Conservation (phyloP, 2,113 vertebrate genomes). For the Halichoerus grypus region DNA sequence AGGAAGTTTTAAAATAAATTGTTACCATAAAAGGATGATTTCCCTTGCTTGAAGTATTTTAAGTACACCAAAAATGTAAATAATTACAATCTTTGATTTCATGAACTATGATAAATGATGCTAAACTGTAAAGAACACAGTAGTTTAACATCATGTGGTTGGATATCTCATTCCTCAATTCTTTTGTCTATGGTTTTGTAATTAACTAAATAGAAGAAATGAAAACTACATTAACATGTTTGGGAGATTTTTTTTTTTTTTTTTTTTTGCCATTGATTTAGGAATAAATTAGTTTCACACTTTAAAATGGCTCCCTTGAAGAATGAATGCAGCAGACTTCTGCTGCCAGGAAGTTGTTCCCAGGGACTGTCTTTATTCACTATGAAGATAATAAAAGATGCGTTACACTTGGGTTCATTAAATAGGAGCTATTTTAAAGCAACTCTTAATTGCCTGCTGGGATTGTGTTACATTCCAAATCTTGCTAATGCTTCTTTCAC, state of each 20-base stretch:
- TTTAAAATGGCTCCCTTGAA: background rate
- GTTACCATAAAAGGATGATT: background rate
- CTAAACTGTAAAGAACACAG: background rate
- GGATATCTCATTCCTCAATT: background rate
- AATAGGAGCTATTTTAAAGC: constrained; percentile 30
- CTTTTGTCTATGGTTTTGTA: background rate
- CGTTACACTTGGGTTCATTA: constrained; percentile 22
- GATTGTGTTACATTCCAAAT: constrained; percentile 32
- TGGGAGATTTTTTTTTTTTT: background rate
- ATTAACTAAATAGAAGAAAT: background rate
- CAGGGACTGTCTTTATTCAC: background rate
- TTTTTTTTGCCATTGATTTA: background rate
- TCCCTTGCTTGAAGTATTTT: background rate
- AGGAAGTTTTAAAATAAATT: constrained; percentile 10
- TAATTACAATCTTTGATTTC: background rate
- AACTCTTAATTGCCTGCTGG: constrained; percentile 23
- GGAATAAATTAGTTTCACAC: background rate
- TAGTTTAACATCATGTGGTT: background rate
- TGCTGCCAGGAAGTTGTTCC: background rate
- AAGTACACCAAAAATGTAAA: background rate
- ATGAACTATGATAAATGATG: background rate
- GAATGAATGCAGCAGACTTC: background rate
- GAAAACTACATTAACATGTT: background rate
- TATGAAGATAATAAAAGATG: constrained; percentile 32
- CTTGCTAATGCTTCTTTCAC: constrained; percentile 46